Evolutionary conservation across 2,113 vertebrate species (phyloP).

Genomic region (Aptenodytes patagonicus): DNA sequence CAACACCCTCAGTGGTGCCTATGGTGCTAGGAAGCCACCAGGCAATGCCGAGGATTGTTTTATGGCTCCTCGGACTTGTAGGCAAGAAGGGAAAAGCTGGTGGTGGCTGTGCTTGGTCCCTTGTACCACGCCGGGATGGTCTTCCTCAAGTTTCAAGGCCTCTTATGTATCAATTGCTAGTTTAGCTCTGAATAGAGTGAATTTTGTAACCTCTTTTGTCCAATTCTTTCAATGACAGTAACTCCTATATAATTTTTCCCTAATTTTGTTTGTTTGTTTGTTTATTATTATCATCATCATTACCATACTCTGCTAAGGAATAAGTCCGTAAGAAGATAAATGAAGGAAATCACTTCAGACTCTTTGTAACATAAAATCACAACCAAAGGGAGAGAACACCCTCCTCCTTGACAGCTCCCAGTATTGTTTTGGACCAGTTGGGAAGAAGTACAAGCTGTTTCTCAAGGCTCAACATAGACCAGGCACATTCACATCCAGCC

Average conservation of each 20-base stretch:
- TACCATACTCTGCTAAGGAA: not conserved
- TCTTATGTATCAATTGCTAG: not conserved
- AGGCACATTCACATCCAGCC: not conserved
- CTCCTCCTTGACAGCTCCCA: not conserved
- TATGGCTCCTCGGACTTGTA: not conserved
- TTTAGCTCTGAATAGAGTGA: not conserved
- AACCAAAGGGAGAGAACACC: not conserved
- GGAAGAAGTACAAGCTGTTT: not conserved
- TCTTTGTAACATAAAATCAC: not conserved
- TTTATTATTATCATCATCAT: not conserved
- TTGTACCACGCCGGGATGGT: not conserved
- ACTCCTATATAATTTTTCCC: not conserved
- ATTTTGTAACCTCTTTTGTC: not conserved
- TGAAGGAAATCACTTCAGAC: not conserved
- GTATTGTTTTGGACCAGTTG: not conserved
- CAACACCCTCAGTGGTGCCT: not conserved
- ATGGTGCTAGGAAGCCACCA: not conserved
- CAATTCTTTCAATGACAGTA: not conserved
- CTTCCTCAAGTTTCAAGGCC: not conserved
- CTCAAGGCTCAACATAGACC: not conserved
- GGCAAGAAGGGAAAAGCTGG: not conserved
- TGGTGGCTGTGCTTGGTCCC: accelerated
- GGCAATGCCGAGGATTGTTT: not conserved
- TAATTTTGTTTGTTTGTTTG: not conserved
- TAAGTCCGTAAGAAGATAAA: not conserved